phyloP scores from a whole-genome alignment of 2,888 invertebrate genomes.

The Eupithecia abbreviata region DNA sequence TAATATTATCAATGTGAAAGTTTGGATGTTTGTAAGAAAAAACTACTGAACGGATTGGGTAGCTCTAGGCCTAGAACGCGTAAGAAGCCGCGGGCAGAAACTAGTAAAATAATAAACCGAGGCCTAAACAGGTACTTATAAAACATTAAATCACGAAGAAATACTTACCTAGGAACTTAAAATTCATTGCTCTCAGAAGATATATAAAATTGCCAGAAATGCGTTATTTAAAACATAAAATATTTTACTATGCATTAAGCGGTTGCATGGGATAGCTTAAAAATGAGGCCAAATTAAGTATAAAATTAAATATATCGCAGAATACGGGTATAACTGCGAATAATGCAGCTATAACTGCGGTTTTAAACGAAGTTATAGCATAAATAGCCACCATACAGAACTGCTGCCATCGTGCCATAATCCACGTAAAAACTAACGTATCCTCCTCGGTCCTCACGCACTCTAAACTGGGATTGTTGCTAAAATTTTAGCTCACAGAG shows the following conservation, averaged over 20 bases:
- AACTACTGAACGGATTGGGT: too few relatives aligned
- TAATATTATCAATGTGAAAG: too few relatives aligned
- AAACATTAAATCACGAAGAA: background rate
- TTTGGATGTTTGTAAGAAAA: too few relatives aligned
- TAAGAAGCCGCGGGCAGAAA: too few relatives aligned
- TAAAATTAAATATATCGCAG: slow-evolving; percentile 29
- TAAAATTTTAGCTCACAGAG: background rate
- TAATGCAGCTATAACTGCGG: slow-evolving; percentile 1
- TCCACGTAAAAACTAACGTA: background rate
- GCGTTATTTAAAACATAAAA: slow-evolving; percentile 32
- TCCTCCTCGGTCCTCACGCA: background rate
- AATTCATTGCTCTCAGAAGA: background rate
- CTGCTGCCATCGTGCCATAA: background rate
- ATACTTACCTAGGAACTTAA: background rate
- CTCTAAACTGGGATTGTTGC: background rate
- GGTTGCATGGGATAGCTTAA: slow-evolving; percentile 36
- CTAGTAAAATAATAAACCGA: background rate
- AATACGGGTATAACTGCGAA: too few relatives aligned
- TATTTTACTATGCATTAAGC: slow-evolving; percentile 34
- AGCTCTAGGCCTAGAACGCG: too few relatives aligned
- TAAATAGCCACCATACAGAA: background rate
- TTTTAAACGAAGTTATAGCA: background rate
- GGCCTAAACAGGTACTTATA: background rate
- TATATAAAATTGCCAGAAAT: slow-evolving; percentile 29
- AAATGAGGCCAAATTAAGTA: slow-evolving; percentile 41